Evolutionary conservation across 2,797 vertebrate species (phyloP).

Genomic region (Trematomus bernacchii): DNA sequence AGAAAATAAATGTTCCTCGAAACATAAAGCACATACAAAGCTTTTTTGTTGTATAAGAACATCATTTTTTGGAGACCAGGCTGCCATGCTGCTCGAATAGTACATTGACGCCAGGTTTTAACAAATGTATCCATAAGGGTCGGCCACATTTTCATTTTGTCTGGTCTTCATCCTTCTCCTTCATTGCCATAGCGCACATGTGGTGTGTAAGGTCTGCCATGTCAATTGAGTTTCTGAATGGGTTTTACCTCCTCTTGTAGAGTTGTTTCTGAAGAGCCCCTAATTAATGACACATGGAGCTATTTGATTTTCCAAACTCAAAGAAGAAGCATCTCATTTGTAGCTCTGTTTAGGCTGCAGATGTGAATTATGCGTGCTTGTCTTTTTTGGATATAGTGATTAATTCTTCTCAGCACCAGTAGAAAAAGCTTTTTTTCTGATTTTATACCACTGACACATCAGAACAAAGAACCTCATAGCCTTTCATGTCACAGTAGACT

Average conservation of each 20-base stretch:
- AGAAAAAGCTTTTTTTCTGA: slow-evolving; percentile 6
- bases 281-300: background rate
- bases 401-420: background rate
- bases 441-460: slow-evolving; percentile 16
- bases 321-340: background rate
- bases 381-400: slow-evolving; percentile 1
- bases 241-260: background rate
- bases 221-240: background rate
- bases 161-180: slow-evolving; percentile 32
- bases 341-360: slow-evolving; percentile 22
- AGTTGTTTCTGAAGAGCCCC: background rate
- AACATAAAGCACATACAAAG: too few species aligned
- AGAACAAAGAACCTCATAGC: slow-evolving; percentile 28
- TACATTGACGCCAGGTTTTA: slow-evolving; percentile 31
- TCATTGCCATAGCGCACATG: slow-evolving; percentile 12
- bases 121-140: slow-evolving; percentile 30
- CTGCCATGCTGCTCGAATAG: slow-evolving; percentile 12
- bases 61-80: too few species aligned
- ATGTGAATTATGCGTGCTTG: background rate
- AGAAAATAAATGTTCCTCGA: too few species aligned
- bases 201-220: slow-evolving; percentile 9
- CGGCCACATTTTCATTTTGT: slow-evolving; percentile 21
- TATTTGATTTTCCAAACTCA: slow-evolving; percentile 2
- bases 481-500: slow-evolving; percentile 15
- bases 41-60: too few species aligned